Percentiles rank a stretch among this genome's conserved stretches.
Evolutionary conservation across 2,888 invertebrate genomes (phyloP).

Genomic region (Agonum fuliginosum): DNA sequence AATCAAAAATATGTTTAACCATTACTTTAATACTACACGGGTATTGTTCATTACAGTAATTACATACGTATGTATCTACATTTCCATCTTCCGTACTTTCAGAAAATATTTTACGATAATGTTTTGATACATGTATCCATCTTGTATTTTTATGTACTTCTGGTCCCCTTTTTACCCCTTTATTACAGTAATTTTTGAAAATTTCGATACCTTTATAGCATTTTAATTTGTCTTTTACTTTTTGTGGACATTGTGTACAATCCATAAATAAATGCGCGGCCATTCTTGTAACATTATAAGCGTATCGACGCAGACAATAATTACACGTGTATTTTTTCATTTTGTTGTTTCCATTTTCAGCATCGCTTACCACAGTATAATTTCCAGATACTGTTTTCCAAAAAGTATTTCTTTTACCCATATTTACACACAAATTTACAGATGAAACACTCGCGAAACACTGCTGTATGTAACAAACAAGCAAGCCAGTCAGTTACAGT

Average conservation of each 20-base stretch:
- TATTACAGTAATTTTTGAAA: no score
- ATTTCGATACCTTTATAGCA: no score
- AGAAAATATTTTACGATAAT: not conserved
- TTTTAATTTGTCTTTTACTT: constrained; percentile 6
- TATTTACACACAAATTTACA: not conserved
- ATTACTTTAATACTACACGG: not conserved
- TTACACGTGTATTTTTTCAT: not conserved
- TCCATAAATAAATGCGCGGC: not conserved
- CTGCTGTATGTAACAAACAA: not conserved
- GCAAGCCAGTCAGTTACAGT: not conserved
- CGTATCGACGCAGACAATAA: constrained; percentile 3
- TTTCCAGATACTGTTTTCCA: not conserved
- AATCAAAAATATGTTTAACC: not conserved
- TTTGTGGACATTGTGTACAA: not conserved
- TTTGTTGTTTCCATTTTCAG: not conserved
- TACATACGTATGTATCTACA: not conserved
- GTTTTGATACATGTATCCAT: not conserved
- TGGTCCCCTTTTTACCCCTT: no score
- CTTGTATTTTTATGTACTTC: not conserved
- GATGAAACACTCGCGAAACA: not conserved
- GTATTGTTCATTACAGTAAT: not conserved
- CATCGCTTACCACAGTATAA: constrained; percentile 1
- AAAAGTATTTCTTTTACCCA: constrained; percentile 4
- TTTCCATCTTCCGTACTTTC: not conserved
- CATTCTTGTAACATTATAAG: constrained; percentile 25